Evolutionary conservation across 2,113 vertebrate species (phyloP).

Genomic region (Urocynchramus pylzowi): DNA sequence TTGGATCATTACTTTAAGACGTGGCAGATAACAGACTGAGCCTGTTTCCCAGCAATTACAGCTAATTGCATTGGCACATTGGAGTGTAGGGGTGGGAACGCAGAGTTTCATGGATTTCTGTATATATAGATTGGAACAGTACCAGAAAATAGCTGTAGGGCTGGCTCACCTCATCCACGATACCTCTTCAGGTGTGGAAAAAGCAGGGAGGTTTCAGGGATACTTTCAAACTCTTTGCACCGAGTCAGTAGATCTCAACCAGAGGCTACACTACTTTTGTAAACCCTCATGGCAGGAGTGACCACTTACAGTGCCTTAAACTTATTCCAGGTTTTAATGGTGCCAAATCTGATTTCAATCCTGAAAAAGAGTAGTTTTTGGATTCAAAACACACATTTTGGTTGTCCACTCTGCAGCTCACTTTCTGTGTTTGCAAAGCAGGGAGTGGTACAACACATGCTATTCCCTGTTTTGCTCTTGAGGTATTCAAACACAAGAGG

Average conservation of each 20-base stretch:
- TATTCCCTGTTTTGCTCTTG: neutral
- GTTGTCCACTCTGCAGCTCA: fast-evolving
- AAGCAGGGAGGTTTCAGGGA: neutral
- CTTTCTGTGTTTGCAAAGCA: neutral
- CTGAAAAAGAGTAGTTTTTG: neutral
- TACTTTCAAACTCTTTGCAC: neutral
- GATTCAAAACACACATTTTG: neutral
- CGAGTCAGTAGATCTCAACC: neutral
- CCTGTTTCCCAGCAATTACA: slow-evolving; percentile 49
- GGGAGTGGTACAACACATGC: neutral
- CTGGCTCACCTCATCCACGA: neutral
- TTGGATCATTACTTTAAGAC: slow-evolving; percentile 41
- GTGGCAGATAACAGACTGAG: slow-evolving; percentile 38
- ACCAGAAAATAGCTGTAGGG: neutral
- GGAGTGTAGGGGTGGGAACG: neutral
- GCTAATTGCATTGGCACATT: slow-evolving; percentile 32
- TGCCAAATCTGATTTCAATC: neutral
- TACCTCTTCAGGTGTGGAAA: neutral
- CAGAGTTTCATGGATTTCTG: neutral
- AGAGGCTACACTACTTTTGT: fast-evolving
- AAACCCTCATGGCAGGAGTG: neutral
- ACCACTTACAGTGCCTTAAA: neutral
- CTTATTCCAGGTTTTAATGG: neutral
- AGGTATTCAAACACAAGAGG: neutral
- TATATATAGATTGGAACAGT: neutral